phyloP scores from a whole-genome alignment of 2,888 invertebrate genomes.

The Uropetala carovei region DNA sequence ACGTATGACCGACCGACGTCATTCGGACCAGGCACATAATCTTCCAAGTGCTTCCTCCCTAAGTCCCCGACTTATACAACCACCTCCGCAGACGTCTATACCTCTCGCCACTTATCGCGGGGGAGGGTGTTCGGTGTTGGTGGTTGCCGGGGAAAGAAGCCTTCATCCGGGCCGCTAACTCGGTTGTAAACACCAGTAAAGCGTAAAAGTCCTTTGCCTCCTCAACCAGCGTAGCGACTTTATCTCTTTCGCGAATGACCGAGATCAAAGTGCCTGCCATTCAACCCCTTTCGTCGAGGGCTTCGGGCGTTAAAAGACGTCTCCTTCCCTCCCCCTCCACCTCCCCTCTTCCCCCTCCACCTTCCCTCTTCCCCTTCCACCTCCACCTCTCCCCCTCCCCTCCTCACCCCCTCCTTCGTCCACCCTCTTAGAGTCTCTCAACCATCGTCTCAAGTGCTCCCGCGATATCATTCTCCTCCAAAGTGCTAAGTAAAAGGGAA shows the following conservation, averaged over 20 bases:
- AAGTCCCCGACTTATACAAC: not conserved
- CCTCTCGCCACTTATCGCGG: constrained; percentile 43
- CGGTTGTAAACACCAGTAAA: constrained; percentile 60
- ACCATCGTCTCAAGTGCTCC: not conserved
- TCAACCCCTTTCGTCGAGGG: constrained; percentile 40
- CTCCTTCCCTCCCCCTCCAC: not conserved
- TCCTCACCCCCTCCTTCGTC: not conserved
- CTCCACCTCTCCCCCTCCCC: not conserved
- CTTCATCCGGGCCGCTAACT: constrained; percentile 47
- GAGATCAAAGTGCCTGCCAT: constrained; percentile 62
- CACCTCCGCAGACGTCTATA: constrained; percentile 34
- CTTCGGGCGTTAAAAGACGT: constrained; percentile 38
- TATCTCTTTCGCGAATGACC: constrained; percentile 60
- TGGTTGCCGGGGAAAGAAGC: constrained; percentile 44
- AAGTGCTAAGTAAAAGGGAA: constrained; percentile 7
- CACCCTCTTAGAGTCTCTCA: not conserved
- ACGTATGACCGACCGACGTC: constrained; percentile 18
- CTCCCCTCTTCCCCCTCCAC: not conserved
- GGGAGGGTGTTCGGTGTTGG: not conserved
- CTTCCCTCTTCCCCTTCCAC: not conserved
- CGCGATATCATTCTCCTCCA: constrained; percentile 1
- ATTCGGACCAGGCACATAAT: constrained; percentile 41
- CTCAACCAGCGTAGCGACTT: constrained; percentile 21
- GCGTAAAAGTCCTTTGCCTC: constrained; percentile 49
- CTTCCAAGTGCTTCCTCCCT: constrained; percentile 28